phyloP scores from a whole-genome alignment of 1,140 invertebrate species.

The Dinothrombium tinctorium region DNA sequence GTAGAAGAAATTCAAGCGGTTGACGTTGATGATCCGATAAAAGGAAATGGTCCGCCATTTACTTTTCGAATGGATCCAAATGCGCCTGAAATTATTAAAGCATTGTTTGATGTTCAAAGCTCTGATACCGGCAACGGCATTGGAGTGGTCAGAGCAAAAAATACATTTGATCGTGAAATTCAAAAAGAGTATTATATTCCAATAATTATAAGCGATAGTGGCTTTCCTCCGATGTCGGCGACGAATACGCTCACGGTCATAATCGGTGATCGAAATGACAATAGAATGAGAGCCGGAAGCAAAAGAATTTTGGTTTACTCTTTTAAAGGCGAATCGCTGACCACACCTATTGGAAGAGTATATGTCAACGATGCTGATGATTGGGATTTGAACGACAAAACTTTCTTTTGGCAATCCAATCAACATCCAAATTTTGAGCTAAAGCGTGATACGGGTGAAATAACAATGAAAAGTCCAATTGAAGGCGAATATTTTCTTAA shows the following conservation, averaged over 20 bases:
- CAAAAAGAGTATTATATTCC: constrained; percentile 84
- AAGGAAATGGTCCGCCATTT: constrained; percentile 81
- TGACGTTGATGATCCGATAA: constrained; percentile 78
- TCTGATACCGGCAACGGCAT: constrained; percentile 84
- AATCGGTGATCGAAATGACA: constrained; percentile 84
- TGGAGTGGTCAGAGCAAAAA: constrained; percentile 66
- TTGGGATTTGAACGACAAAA: constrained; percentile 90
- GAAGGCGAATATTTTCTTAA: constrained; percentile 49
- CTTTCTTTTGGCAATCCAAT: constrained; percentile 64
- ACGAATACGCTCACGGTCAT: constrained; percentile 81
- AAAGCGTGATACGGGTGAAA: constrained; percentile 75
- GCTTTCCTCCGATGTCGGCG: constrained; percentile 74
- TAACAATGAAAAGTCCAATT: constrained; percentile 75
- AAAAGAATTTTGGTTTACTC: constrained; percentile 95
- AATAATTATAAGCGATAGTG: constrained; percentile 74
- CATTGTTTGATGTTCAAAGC: constrained; percentile 67
- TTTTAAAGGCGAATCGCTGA: constrained; percentile 60
- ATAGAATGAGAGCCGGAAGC: constrained; percentile 82
- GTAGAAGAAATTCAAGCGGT: constrained; percentile 78
- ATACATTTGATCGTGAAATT: constrained; percentile 79
- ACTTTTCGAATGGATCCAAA: constrained; percentile 74
- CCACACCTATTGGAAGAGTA: constrained; percentile 77
- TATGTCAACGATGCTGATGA: constrained; percentile 91
- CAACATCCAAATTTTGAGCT: constrained; percentile 47
- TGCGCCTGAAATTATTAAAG: constrained; percentile 67